Conservation (phyloP, 2,888 invertebrate genomes). For the Panzeria rudis region DNA sequence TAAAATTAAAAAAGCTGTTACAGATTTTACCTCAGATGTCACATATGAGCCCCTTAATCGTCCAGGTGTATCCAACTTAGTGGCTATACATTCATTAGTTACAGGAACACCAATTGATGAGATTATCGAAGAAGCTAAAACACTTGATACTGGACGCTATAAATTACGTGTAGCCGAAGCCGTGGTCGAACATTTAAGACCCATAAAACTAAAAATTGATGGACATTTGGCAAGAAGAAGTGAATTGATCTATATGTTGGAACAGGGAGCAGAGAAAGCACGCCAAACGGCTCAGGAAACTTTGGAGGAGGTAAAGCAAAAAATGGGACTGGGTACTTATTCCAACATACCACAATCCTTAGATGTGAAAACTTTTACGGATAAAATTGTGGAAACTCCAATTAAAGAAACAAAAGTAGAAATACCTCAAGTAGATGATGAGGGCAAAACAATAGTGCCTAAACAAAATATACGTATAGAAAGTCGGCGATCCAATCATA, state of each 20-base stretch:
- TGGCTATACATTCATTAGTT: constrained; percentile 91
- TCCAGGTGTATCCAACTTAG: constrained; percentile 95
- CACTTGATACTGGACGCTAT: constrained; percentile 90
- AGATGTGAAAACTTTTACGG: constrained; percentile 41
- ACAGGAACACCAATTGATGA: constrained; percentile 87
- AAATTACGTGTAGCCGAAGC: constrained; percentile 90
- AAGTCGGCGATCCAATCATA: constrained; percentile 69
- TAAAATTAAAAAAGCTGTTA: constrained; percentile 94
- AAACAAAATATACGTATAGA: constrained; percentile 77
- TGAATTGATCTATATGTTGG: constrained; percentile 87
- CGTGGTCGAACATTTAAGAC: constrained; percentile 88
- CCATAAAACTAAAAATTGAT: constrained; percentile 87
- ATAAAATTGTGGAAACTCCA: constrained; percentile 12
- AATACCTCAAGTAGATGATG: constrained; percentile 20
- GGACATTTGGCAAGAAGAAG: constrained; percentile 86
- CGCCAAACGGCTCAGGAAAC: constrained; percentile 86
- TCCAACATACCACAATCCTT: constrained; percentile 69
- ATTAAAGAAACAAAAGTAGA: constrained; percentile 45
- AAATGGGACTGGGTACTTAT: constrained; percentile 85
- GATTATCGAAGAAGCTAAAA: constrained; percentile 87
- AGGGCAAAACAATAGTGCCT: constrained; percentile 75
- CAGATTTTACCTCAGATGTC: constrained; percentile 93
- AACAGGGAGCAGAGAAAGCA: constrained; percentile 87
- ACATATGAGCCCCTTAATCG: constrained; percentile 91
- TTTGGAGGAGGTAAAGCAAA: constrained; percentile 86